A percentile compares a stretch with the other conserved stretches of the same genome.
Conservation (phyloP, 2,888 invertebrate species). For the Asteroscopus sphinx region DNA sequence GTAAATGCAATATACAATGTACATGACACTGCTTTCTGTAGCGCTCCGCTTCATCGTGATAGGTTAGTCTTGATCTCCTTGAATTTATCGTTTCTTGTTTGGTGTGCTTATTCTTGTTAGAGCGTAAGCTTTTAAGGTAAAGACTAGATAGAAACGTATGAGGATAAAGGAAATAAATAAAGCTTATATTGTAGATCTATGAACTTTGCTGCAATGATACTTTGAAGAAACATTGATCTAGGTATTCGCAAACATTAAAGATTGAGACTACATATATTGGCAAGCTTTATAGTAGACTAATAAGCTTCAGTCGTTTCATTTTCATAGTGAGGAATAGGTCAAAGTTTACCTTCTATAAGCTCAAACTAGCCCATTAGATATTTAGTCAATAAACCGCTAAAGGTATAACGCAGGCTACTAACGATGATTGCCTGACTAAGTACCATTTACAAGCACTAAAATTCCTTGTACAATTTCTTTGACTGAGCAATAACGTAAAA, state of each 20-base stretch:
- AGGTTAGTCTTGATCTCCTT: constrained; percentile 46
- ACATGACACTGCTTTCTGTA: constrained; percentile 43
- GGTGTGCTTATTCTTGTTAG: constrained; percentile 25
- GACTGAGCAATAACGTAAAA: constrained; percentile 13
- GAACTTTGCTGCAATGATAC: too few relatives aligned
- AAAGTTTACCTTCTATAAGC: constrained; percentile 14
- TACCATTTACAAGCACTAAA: constrained; percentile 31
- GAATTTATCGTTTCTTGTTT: constrained; percentile 36
- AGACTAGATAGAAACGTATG: background rate
- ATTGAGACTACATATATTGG: too few relatives aligned
- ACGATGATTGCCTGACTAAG: constrained; percentile 41
- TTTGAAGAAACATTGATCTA: constrained; percentile 4
- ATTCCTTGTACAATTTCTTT: constrained; percentile 16
- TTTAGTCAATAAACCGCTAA: constrained; percentile 28
- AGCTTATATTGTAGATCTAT: too few relatives aligned
- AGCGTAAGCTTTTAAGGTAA: constrained; percentile 21
- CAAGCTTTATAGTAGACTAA: constrained; percentile 1
- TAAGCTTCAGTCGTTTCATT: constrained; percentile 4
- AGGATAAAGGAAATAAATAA: too few relatives aligned
- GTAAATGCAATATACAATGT: constrained; percentile 43
- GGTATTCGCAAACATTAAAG: constrained; percentile 5
- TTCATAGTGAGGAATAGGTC: constrained; percentile 10
- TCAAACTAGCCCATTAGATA: constrained; percentile 9
- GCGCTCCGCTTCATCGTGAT: constrained; percentile 30
- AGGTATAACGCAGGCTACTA: constrained; percentile 24